Evolutionary conservation across 2,888 invertebrate species (phyloP), one percentile per base, ranked within the genome.

Genomic region (Gastrophysa polygoni): DNA sequence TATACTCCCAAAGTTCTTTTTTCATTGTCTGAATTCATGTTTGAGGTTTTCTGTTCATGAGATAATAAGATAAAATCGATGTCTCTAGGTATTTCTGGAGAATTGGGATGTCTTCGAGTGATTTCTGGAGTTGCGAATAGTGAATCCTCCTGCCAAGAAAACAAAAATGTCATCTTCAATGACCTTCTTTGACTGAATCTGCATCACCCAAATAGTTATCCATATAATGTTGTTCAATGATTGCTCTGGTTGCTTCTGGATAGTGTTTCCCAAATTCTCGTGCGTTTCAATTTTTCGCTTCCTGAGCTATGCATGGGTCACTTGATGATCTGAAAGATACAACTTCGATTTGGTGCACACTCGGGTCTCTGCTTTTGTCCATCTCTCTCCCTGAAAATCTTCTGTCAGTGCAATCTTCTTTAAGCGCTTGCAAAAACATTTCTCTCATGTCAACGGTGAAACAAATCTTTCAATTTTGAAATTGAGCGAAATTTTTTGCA

Each of bases 261-360:
- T 46, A 57, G 7, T 49, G 2, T 34, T 57, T 16, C 8, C 4
- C 21, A 34, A 57, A 57, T 2, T 57, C 8, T 32, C 10, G 2
- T 14, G 57, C 57, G 32, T 57, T 57, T 18, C 49, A 11, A 34
- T 57, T 57, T 21, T 57, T 57, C 3, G 57, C 57, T 49, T 57
- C 49, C 21, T 57, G 57, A 28, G 57, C 57, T 20, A 57, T n/a
- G 17, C 49, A 32, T 2, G 57, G 49, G 6, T 34, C 57, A 50
- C 34, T 18, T 14, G 57, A 32, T 1, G 38, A 49, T n/a, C 57
- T 32, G 32, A 57, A 57, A 38, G 49, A 57, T 7, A 57, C 49
- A n/a, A 57, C 57, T 7, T n/a, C 28, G 8, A 57, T 57, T 49
- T 57, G 7, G 24, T 48, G 34, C 10, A 32, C 29, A 46, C 11